Conservation (phyloP, 1,140 invertebrate species). For the Bombus balteatus region DNA sequence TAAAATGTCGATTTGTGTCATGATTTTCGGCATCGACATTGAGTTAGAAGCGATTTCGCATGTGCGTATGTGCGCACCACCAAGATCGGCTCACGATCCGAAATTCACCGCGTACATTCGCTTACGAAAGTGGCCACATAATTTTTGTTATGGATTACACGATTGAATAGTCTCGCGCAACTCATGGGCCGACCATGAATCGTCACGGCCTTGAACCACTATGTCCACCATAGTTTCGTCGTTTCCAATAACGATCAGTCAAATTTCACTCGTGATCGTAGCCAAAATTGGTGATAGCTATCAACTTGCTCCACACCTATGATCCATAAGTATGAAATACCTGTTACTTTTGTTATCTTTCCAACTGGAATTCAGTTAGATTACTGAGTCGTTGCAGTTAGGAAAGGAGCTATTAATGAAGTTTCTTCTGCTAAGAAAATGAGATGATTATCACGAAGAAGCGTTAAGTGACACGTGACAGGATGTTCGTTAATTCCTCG, state of each 20-base stretch:
- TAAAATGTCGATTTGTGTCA: constrained; percentile 38
- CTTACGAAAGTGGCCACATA: constrained; percentile 42
- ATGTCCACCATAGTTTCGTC: neutral
- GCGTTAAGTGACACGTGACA: too few species aligned
- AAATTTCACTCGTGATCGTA: constrained; percentile 44
- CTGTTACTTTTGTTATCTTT: neutral
- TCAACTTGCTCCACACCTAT: neutral
- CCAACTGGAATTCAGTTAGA: neutral
- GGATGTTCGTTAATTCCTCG: neutral
- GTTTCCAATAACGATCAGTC: constrained; percentile 1
- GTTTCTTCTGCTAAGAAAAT: neutral
- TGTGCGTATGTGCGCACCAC: constrained; percentile 3
- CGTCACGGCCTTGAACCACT: constrained; percentile 60
- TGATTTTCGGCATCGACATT: constrained; percentile 38
- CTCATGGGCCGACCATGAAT: constrained; percentile 58
- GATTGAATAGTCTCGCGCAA: constrained; percentile 46
- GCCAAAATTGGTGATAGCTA: neutral
- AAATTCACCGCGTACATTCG: constrained; percentile 35
- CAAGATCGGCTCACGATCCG: neutral
- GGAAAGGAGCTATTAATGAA: too few species aligned
- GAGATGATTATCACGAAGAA: neutral
- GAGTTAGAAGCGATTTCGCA: constrained; percentile 40
- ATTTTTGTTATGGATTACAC: constrained; percentile 39
- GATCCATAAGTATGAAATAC: neutral
- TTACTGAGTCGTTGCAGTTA: neutral